Percentiles rank a stretch among this genome's conserved stretches.
Evolutionary conservation across 2,113 vertebrate species (phyloP).

Genomic region (Triplophysa dalaica): DNA sequence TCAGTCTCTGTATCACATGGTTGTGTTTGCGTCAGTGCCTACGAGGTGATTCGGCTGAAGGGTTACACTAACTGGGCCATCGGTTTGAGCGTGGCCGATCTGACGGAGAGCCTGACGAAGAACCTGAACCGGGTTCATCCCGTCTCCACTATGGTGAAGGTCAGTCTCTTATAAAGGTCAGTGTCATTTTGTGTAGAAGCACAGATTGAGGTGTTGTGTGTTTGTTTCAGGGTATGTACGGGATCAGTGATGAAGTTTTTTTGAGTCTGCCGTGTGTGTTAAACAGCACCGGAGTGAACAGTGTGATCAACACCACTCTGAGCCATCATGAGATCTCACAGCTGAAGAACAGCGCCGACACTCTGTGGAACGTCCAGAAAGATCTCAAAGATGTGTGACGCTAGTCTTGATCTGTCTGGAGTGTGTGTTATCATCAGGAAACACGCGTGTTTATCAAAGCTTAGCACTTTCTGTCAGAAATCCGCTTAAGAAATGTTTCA

Average conservation of each 20-base stretch:
- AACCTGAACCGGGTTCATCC: slow-evolving; percentile 60
- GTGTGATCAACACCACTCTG: slow-evolving; percentile 89
- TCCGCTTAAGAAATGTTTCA: too few species aligned
- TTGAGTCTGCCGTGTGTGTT: slow-evolving; percentile 90
- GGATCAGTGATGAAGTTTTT: slow-evolving; percentile 87
- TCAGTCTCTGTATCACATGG: too few species aligned
- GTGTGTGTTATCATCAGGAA: not conserved
- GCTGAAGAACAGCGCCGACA: slow-evolving; percentile 84
- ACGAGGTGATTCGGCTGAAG: slow-evolving; percentile 63
- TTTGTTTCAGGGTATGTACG: slow-evolving; percentile 84
- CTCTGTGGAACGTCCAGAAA: slow-evolving; percentile 90
- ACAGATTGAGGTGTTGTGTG: not conserved
- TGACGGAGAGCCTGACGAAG: slow-evolving; percentile 58
- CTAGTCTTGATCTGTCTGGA: not conserved
- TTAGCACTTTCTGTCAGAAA: too few species aligned
- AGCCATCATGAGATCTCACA: slow-evolving; percentile 84
- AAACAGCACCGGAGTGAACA: slow-evolving; percentile 79
- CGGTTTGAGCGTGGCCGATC: slow-evolving; percentile 60
- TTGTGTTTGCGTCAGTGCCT: slow-evolving; percentile 49
- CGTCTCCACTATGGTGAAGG: slow-evolving; percentile 61
- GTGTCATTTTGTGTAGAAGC: too few species aligned
- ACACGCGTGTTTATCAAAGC: not conserved
- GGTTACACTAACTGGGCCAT: slow-evolving; percentile 66
- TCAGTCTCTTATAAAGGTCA: slow-evolving; percentile 33
- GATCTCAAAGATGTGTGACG: slow-evolving; percentile 83